Evolutionary conservation across 2,113 vertebrate species (phyloP).

Genomic region (Glaucidium brasilianum): DNA sequence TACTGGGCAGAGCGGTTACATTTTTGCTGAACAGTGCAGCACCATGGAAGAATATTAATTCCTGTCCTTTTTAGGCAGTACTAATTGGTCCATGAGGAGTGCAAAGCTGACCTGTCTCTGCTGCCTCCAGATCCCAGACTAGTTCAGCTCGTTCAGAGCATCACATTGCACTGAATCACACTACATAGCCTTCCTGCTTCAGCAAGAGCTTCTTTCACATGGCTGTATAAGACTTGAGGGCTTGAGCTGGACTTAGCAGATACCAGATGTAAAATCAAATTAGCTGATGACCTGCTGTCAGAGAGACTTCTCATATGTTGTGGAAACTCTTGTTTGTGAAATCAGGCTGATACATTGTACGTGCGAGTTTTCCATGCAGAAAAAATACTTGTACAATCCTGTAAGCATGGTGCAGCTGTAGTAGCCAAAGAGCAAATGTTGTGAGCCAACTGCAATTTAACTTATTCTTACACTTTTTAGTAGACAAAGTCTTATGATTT

Average conservation of each 20-base stretch:
- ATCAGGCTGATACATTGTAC: background rate
- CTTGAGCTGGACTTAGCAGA: background rate
- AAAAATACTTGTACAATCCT: background rate
- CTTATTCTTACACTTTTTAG: background rate
- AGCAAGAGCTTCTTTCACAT: background rate
- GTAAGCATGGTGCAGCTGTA: background rate
- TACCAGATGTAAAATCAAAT: background rate
- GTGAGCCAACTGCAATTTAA: background rate
- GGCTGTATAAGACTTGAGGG: background rate
- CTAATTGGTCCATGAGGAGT: background rate
- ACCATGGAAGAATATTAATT: background rate
- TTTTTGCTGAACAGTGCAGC: background rate
- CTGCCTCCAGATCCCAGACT: background rate
- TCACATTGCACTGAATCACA: rapidly evolving
- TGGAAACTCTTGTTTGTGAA: background rate
- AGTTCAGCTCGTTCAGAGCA: background rate
- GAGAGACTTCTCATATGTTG: background rate
- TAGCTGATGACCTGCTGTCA: background rate
- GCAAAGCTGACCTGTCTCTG: background rate
- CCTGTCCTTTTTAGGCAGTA: background rate
- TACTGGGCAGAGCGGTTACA: background rate
- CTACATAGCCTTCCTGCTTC: background rate
- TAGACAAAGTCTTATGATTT: background rate
- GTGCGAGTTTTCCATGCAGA: background rate
- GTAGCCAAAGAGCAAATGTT: background rate